These are phyloP conservation scores for Stichodactyla mertensii DNA, from an alignment of 64 coral and sea anemone species.

Conservation along the genomic window DNA sequence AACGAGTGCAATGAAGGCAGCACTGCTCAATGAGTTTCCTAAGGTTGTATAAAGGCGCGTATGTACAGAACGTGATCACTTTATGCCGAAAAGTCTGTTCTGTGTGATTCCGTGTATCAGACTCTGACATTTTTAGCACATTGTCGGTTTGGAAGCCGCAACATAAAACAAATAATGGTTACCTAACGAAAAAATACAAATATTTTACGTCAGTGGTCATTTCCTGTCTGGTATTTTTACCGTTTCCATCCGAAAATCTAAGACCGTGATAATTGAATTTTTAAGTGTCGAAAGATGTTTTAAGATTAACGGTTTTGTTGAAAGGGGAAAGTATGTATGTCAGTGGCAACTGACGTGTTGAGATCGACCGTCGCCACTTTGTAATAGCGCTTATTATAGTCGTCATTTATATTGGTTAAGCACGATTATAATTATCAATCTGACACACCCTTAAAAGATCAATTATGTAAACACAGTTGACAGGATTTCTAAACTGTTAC, in stretches of 20 bases:
- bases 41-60: no score
- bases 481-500: constrained; percentile 7
- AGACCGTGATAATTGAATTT: background rate
- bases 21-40: no score
- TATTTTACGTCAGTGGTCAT: background rate
- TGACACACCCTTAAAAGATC: constrained; percentile 14
- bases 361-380: background rate
- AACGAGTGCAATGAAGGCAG: no score
- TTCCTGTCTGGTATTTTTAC: background rate
- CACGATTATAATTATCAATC: background rate
- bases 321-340: background rate
- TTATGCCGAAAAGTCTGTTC: background rate
- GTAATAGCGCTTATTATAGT: background rate
- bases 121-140: background rate
- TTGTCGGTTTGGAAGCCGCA: background rate
- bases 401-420: constrained; percentile 5
- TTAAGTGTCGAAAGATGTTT: background rate
- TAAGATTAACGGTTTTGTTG: background rate
- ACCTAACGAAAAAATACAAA: background rate
- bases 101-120: background rate
- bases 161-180: background rate
- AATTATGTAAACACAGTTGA: constrained; percentile 11
- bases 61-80: background rate
- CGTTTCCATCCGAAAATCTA: background rate
- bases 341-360: background rate